Base-by-base conservation (phyloP, 2,113 vertebrate genomes). In the Platysternon megacephalum region DNA sequence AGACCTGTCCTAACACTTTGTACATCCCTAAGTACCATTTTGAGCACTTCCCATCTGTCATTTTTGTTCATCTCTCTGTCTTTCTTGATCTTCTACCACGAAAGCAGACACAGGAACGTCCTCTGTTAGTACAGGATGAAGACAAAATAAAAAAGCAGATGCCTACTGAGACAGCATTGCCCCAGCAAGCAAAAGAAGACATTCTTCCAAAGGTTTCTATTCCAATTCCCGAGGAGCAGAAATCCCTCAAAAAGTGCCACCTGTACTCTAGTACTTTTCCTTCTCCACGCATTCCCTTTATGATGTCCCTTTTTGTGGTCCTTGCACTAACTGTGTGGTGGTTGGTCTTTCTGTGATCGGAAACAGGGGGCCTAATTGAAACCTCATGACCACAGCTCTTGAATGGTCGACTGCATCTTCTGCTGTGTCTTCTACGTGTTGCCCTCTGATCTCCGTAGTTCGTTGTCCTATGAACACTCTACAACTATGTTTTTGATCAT, bases 31-130 rank as follows among this genome's bases (percentile, higher is more conserved):
- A 99, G 98, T 98, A 89, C 97, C 98, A 94, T 92, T 98, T 97
- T 94, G 97, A 97, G 96, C 97, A 97, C 95, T 96, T 98, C 85
- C 96, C 98, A 98, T 98, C 98, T 98, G 98, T 98, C 98, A 98
- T 99, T 98, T 98, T 98, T 98, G 98, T 99, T 99, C 98, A 99
- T 98, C 98, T 99, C 98, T 99, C 98, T 99, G 99, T 99, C 98
- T 99, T 98, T 99, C 98, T 99, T 98, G 98, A 98, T 99, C 99
- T 99, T 98, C 98, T 99, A 98, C 98, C 98, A 96, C 86, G 97
- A 98, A 99, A 98, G 98, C 98, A 99, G 99, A 98, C 98, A 97
- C 98, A 95, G 98, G 98, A 98, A 96, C 98, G 97, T 96, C 98
- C 98, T 98, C 98, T 98, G 96, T 98, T 98, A 98, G 98, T 98